Evolutionary conservation across 2,888 invertebrate genomes (phyloP), one percentile per base, ranked within the genome.

Genomic region (Ashinkailepas kermadecensis): DNA sequence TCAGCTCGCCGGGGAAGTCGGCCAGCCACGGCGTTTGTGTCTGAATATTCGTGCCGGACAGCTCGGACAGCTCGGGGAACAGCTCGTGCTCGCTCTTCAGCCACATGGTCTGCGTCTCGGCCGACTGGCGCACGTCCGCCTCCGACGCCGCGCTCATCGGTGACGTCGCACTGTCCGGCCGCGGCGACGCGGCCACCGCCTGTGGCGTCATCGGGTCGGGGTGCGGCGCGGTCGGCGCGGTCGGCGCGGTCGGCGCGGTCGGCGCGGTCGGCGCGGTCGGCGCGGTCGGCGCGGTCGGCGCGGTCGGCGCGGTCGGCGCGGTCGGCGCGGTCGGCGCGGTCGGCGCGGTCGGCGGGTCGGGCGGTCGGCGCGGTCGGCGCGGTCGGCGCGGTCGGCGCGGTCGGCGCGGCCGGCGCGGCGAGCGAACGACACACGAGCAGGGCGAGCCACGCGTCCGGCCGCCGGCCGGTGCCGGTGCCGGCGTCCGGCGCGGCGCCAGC

Each of bases 1-100:
- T 39, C 12, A 70, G 10, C 70, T 15, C 13, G 11, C 12, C 59
- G 4, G 39, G 39, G 39, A 39, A 39, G 15, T 59, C 59, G 1
- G 8, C 39, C 39, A 70, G 39, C 70, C 70, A 70, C 39, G 70
- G 70, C 70, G 70, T 70, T 39, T 70, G 70, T 11, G 70, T 70
- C 70, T 70, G 39, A 12, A 70, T 70, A 13, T 70, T 39, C 3
- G 70, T 70, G 39, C 70, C 70, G 39, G 70, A 70, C 39, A 70
- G 39, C 39, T 70, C 70, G 11, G 39, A 25, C 13, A 70, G 39
- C 39, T 70, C 70, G 39, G 70, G 70, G 39, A 70, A 70, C 13
- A 70, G 39, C 70, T 21, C 39, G 12, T 70, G 13, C 13, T 39
- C 70, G 8, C 13, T 39, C 13, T 70, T 15, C 39, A 21, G 21